Percentiles rank a stretch among this genome's conserved stretches.
Conservation (phyloP, 2,888 invertebrate species). For the Melolontha melolontha region DNA sequence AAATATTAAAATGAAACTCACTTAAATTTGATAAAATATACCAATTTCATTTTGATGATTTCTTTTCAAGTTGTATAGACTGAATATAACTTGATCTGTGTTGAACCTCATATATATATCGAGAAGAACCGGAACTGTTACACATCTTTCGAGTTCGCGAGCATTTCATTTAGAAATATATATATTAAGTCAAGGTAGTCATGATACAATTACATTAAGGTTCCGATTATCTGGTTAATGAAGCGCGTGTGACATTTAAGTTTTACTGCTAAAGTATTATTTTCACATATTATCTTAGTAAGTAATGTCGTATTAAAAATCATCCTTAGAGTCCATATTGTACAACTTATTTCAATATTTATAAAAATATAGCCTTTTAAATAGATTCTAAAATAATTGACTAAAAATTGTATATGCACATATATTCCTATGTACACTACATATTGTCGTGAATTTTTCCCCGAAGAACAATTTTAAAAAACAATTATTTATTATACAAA, state of each 20-base stretch:
- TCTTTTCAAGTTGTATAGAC: neutral
- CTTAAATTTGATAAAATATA: constrained; percentile 10
- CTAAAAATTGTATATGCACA: too few species aligned
- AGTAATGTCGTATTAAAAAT: too few species aligned
- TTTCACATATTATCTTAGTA: constrained; percentile 6
- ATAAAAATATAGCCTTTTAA: too few species aligned
- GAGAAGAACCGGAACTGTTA: constrained; percentile 12
- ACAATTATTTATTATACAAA: too few species aligned
- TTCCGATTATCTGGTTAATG: neutral
- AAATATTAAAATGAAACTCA: constrained; percentile 11
- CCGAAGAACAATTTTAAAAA: too few species aligned
- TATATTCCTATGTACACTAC: too few species aligned
- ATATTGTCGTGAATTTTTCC: too few species aligned
- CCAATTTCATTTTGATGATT: constrained; percentile 44
- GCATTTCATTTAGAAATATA: constrained; percentile 4
- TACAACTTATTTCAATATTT: neutral
- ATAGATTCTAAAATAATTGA: neutral
- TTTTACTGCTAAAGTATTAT: constrained; percentile 6
- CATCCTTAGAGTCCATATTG: neutral
- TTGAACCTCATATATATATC: constrained; percentile 8
- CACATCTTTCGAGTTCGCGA: constrained; percentile 9
- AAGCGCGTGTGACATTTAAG: constrained; percentile 1
- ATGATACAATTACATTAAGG: constrained; percentile 1
- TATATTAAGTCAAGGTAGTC: constrained; percentile 19
- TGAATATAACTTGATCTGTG: constrained; percentile 3